Base-by-base conservation (phyloP, 2,113 vertebrate genomes). In the Pyrgilauda ruficollis region DNA sequence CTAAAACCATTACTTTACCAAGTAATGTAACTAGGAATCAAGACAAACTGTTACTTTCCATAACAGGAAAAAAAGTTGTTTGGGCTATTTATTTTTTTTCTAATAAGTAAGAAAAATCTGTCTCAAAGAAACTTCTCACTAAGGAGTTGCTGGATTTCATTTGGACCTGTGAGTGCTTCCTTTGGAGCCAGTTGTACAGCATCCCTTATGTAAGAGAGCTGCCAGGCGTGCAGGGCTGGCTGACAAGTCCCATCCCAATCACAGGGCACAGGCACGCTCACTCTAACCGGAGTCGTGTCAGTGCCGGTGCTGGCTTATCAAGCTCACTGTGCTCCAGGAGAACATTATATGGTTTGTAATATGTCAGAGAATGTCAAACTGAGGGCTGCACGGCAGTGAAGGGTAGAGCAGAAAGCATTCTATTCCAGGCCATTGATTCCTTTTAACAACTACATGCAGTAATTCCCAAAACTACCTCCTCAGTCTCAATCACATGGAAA, bases 361-460 rank as follows among this genome's bases (percentile, higher is more conserved):
- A 94, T 97, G 94, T 95, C 95, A 97, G 53, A 79, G 91, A 95
- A 94, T 73, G 96, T 96, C 95, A 97, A 75, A 91, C 92, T 97
- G 95, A 94, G 82, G 92, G 87, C 94, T 96, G 94, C 72, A 77
- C 11, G 6, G 94, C 93, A 94, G 74, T 69, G 95, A 97, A 97
- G 85, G 94, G 87, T 86, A 94, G 89, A 94, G 94, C 67, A 89
- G 92, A 95, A 94, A 96, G 93, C 80, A n/a, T 95, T 97, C 92
- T 81, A 94, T 97, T 97, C 97, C 97, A 89, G 92, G 80, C 96
- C 97, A 97, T 96, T 97, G 97, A 95, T 83, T 93, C 73, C 92
- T 93, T 96, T 73, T 95, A 97, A 96, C 95, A 96, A 96, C 88
- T 96, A 94, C 83, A 68, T 33, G 70, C 74, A 90, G 69, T 84